These are phyloP conservation scores for Megalopta genalis DNA, from an alignment of 1,140 invertebrate species.

Conservation along the genomic window DNA sequence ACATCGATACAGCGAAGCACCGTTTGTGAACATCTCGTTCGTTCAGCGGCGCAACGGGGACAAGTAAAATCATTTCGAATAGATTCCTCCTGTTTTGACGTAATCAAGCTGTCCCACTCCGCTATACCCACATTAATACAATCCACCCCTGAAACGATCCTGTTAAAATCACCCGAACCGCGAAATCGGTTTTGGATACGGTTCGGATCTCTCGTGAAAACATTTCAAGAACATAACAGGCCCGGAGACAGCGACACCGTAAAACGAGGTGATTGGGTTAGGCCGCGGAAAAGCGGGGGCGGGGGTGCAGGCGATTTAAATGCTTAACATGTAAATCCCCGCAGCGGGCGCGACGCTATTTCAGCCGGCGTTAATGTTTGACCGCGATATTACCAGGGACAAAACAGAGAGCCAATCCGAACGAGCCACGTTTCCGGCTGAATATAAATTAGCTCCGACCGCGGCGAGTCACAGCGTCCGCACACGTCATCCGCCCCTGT, in stretches of 20 bases:
- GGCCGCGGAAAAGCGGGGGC: neutral
- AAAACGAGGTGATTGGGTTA: neutral
- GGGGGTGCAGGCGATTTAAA: slow-evolving; percentile 34
- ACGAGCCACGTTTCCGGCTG: slow-evolving; percentile 17
- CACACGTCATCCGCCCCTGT: neutral
- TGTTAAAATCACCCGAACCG: neutral
- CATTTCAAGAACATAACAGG: neutral
- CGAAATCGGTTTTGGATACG: neutral
- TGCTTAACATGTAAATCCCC: slow-evolving; percentile 50
- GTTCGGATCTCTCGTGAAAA: neutral
- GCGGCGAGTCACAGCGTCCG: neutral
- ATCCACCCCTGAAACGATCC: neutral
- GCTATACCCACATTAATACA: neutral
- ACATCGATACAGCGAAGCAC: no score
- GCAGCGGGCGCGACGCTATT: slow-evolving; percentile 1
- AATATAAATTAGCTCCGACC: slow-evolving; percentile 46
- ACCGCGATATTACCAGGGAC: slow-evolving; percentile 40
- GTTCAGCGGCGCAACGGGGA: no score
- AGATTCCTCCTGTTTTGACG: neutral
- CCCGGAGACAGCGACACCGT: neutral
- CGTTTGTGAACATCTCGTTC: no score
- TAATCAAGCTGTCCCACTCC: neutral
- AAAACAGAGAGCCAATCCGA: slow-evolving; percentile 29
- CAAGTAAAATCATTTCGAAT: neutral
- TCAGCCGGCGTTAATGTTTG: slow-evolving; percentile 36